Conservation (phyloP, 1,140 invertebrate genomes). For the Marisa cornuarietis region DNA sequence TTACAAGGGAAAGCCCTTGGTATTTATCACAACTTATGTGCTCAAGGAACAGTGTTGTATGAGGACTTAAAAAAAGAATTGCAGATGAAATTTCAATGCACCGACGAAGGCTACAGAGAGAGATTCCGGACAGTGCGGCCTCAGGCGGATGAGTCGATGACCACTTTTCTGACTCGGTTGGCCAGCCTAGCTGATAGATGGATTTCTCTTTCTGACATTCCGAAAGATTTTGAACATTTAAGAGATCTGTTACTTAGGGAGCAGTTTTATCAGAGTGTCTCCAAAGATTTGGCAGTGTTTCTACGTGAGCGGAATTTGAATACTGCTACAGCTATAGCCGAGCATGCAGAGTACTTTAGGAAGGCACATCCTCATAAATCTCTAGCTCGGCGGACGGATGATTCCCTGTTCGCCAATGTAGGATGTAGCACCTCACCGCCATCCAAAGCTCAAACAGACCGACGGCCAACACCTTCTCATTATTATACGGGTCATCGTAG, state of each 20-base stretch:
- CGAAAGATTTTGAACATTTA: not conserved
- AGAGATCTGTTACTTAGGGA: not conserved
- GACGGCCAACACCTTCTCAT: no score
- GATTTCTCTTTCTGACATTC: not conserved
- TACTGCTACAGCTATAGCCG: not conserved
- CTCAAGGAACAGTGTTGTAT: not conserved
- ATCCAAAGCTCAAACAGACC: no score
- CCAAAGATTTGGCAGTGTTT: conserved; percentile 12
- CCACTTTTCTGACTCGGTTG: not conserved
- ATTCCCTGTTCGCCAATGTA: no score
- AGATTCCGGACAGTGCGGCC: conserved; percentile 1
- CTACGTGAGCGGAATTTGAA: not conserved
- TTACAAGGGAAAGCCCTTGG: not conserved
- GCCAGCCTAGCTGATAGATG: not conserved
- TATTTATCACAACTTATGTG: not conserved
- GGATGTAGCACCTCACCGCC: no score
- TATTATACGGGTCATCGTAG: no score
- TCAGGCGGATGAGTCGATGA: not conserved
- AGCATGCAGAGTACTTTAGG: not conserved
- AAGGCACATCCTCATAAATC: not conserved
- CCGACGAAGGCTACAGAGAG: not conserved
- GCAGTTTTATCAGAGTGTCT: not conserved
- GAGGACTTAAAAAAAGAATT: conserved; percentile 1
- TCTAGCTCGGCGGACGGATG: not conserved
- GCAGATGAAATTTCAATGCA: not conserved